Evolutionary conservation across 2,113 vertebrate genomes (phyloP), one percentile per base, ranked within the genome.

Genomic region (Odocoileus virginianus): DNA sequence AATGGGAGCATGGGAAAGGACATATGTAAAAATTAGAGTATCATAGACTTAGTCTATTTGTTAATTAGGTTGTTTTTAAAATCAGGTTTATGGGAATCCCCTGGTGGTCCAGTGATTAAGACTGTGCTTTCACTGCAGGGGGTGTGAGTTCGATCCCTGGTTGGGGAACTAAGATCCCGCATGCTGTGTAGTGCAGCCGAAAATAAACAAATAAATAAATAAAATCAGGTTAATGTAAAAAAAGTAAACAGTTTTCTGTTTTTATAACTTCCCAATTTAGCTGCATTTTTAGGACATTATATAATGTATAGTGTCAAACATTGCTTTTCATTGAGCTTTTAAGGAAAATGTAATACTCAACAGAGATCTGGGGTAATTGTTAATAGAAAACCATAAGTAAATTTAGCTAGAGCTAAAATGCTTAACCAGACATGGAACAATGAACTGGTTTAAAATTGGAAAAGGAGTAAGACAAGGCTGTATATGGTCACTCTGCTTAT

Each of bases 261-360:
- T 95, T 96, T 81, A 52, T 96, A 74, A 76, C 87, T 61, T 82
- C 1, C 64, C 64, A 97, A 57, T 60, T 91, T 81, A 81, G 61
- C 12, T 96, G 96, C 47, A 57, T 11, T 90, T 91, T 96, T 74
- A 64, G 52, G 74, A 10, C 67, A 27, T 60, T 15, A 50, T 7
- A 13, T 91, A 89, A 61, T 89, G 40, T 83, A n/a, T 79, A 52
- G 6, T 83, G 88, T 71, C 61, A 95, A 55, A 58, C 36, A 54
- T 60, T 79, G 30, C 78, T 94, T 55, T 13, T 83, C 17, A 87
- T 84, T 89, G 43, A 58, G 78, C 52, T 97, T 91, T 87, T 91
- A 25, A 94, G 79, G 12, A 76, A 93, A 92, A 92, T 94, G 14
- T 27, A 55, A 27, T 90, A 90, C 57, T 91, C 43, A 78, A 23